Base-by-base conservation (phyloP, 2,797 vertebrate species). In the Meda fulgida region DNA sequence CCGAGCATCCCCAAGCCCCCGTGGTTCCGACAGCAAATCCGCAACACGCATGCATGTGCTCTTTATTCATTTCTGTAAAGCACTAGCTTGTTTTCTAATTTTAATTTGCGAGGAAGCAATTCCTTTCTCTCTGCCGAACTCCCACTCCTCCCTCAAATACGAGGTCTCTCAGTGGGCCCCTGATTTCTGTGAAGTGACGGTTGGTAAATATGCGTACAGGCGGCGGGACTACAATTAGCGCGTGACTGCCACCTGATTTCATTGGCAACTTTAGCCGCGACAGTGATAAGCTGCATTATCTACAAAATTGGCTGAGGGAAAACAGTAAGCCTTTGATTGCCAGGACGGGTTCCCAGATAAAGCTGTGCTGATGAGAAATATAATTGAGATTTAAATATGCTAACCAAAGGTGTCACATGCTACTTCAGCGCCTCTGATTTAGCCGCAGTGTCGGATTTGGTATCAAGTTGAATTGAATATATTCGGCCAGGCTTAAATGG, bases 351-450 rank as follows among this genome's bases (percentile, higher is more conserved):
- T 98, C 96, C 46, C 96, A 98, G 98, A 99, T 99, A 99, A 99
- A 97, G 97, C 96, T 95, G 95, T 94, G 95, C 97, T 98, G 97
- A 98, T 97, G 97, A 97, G 97, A 99, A 99, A 98, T 97, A 97
- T 99, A 99, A 99, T 99, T 99, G 98, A 99, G 97, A 97, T 98
- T 88, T 97, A 97, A 99, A 99, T 98, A 97, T 97, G 97, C 98
- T 98, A 99, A 98, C 96, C 97, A 98, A 82, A 97, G 96, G 97
- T 98, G 97, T 98, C 97, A 96, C 97, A 96, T 93, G 96, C 95
- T 96, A 94, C 95, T 76, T 97, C 96, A 96, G 96, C 96, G 96
- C 96, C 95, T 95, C 96, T 97, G 96, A 97, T 97, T 98, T 97
- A 96, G 96, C 96, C 96, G 95, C 96, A 7, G 97, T 96, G 97